These are phyloP conservation scores for Parapristionchus giblindavisi DNA, from an alignment of 2,888 invertebrate genomes.

Conservation along the genomic window DNA sequence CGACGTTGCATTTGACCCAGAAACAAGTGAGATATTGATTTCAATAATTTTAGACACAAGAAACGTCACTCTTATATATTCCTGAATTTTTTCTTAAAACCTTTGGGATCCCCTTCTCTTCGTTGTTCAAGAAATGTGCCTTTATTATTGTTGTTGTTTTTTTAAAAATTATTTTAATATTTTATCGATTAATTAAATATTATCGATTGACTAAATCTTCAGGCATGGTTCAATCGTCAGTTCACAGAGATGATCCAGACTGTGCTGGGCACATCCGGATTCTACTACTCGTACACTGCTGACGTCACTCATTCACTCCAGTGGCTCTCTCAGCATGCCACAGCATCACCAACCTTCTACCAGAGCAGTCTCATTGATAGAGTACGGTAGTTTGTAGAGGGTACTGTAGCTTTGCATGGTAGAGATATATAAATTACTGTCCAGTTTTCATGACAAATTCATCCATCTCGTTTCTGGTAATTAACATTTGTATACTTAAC, in stretches of 20 bases:
- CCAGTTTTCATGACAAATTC: too few relatives aligned
- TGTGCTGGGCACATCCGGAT: conserved; percentile 84
- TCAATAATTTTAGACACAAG: background rate
- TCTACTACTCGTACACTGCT: conserved; percentile 88
- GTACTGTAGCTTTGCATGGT: too few relatives aligned
- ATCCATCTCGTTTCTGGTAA: too few relatives aligned
- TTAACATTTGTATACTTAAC: too few relatives aligned
- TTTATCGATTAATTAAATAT: too few relatives aligned
- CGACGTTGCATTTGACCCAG: conserved; percentile 84
- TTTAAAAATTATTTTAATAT: too few relatives aligned
- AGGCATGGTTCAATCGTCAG: conserved; percentile 79
- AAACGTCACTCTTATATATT: background rate
- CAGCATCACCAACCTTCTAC: conserved; percentile 60
- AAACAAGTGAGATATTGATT: conserved; percentile 76
- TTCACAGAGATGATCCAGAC: conserved; percentile 86
- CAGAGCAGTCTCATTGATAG: conserved; percentile 54
- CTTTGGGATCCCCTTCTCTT: background rate
- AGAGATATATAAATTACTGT: background rate
- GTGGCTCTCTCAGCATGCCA: conserved; percentile 70
- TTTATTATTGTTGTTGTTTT: background rate
- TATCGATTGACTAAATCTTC: background rate
- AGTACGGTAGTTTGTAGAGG: conserved; percentile 43
- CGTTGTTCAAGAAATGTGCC: too few relatives aligned
- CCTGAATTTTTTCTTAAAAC: background rate
- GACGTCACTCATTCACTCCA: conserved; percentile 52